phyloP scores from a whole-genome alignment of 2,888 invertebrate genomes.

The Aphidoletes aphidimyza region DNA sequence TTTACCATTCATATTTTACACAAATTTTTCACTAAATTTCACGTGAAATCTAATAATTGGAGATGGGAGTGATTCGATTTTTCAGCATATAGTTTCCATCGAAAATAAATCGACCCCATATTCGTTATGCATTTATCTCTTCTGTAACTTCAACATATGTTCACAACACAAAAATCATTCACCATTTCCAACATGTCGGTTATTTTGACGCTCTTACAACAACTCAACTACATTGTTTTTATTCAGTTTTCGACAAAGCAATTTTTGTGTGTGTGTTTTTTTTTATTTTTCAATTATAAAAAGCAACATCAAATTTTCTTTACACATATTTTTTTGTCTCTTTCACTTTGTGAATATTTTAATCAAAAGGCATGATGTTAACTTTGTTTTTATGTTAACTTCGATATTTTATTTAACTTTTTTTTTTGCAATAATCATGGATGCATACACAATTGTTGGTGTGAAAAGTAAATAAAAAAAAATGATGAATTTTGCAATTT shows the following conservation, averaged over 20 bases:
- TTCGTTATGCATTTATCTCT: neutral
- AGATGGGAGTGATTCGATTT: neutral
- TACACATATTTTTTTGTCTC: neutral
- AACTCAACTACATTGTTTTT: neutral
- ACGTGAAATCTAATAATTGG: neutral
- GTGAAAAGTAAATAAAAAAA: neutral
- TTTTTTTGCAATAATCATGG: neutral
- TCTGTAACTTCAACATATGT: no score
- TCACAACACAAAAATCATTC: no score
- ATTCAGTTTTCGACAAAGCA: neutral
- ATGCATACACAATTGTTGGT: neutral
- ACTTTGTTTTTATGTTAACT: neutral
- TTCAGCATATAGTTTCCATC: neutral
- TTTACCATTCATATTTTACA: neutral
- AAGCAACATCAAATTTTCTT: neutral
- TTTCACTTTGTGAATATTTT: neutral
- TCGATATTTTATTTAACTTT: conserved; percentile 10
- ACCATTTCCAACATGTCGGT: neutral
- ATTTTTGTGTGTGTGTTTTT: no score
- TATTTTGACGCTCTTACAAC: neutral
- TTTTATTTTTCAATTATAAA: neutral
- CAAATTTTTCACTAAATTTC: conserved; percentile 10
- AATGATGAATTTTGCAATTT: neutral
- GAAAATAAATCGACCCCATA: no score
- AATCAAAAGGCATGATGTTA: conserved; percentile 17